These are phyloP conservation scores for Nyctalus aviator DNA, from an alignment of 2,797 vertebrate genomes.

Conservation along the genomic window DNA sequence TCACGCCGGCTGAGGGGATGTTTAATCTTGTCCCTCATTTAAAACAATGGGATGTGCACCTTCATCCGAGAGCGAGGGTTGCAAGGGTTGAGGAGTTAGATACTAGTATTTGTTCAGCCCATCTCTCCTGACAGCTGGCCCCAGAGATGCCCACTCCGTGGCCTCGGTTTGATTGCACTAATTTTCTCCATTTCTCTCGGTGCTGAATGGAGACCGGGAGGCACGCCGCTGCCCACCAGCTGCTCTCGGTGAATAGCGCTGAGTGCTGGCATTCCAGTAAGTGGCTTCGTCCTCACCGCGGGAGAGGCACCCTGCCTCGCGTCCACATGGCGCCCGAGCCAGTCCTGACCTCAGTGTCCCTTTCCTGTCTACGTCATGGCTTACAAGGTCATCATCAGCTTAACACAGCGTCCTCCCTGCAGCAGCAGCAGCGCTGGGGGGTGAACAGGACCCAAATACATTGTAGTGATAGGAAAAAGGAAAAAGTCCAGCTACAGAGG, in stretches of 20 bases:
- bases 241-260: fast-evolving
- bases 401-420: neutral
- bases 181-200: neutral
- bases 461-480: neutral
- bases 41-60: neutral
- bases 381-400: neutral
- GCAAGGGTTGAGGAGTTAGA: neutral
- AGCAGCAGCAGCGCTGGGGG: neutral
- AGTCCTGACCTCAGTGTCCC: neutral
- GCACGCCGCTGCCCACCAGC: neutral
- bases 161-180: neutral
- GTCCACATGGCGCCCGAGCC: fast-evolving
- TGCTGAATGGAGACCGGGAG: neutral
- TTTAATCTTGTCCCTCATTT: neutral
- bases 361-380: neutral
- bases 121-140: neutral
- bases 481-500: neutral
- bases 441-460: neutral
- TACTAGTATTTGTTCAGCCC: neutral
- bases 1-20: no score
- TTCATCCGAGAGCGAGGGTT: fast-evolving
- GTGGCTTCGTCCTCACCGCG: neutral
- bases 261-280: neutral
- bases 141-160: neutral
- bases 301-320: neutral